Conservation (phyloP, 2,113 vertebrate species). For the Orcinus orca region DNA sequence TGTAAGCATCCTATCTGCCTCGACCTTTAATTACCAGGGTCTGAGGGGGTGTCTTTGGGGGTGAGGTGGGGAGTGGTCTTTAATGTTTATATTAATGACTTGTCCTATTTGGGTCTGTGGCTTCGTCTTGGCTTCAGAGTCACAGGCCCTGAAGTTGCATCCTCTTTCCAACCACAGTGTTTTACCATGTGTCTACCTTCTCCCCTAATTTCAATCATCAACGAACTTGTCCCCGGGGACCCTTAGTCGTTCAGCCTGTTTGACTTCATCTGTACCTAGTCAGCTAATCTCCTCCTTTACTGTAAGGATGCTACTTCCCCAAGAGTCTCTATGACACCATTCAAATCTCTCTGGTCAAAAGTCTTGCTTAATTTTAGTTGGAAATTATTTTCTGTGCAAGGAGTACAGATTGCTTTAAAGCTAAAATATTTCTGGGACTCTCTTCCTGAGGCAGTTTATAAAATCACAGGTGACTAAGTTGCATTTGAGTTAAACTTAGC, state of each 20-base stretch:
- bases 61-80: not conserved
- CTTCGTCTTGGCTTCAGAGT: not conserved
- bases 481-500: not conserved
- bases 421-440: not conserved
- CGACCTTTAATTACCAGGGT: not conserved
- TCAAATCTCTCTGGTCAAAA: not conserved
- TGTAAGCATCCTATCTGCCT: not conserved
- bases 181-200: not conserved
- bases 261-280: not conserved
- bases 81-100: not conserved
- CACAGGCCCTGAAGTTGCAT: no score
- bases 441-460: not conserved
- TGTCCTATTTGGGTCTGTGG: not conserved
- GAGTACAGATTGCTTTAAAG: not conserved
- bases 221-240: not conserved
- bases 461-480: not conserved
- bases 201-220: not conserved
- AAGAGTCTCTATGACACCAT: not conserved
- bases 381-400: not conserved
- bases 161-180: not conserved
- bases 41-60: no score
- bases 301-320: not conserved
- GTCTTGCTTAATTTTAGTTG: not conserved
- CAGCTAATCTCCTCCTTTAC: not conserved
- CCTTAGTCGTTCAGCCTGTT: not conserved